A percentile compares a stretch with the other conserved stretches of the same genome.
phyloP scores from a whole-genome alignment of 2,113 vertebrate species.

The Recurvirostra avosetta region DNA sequence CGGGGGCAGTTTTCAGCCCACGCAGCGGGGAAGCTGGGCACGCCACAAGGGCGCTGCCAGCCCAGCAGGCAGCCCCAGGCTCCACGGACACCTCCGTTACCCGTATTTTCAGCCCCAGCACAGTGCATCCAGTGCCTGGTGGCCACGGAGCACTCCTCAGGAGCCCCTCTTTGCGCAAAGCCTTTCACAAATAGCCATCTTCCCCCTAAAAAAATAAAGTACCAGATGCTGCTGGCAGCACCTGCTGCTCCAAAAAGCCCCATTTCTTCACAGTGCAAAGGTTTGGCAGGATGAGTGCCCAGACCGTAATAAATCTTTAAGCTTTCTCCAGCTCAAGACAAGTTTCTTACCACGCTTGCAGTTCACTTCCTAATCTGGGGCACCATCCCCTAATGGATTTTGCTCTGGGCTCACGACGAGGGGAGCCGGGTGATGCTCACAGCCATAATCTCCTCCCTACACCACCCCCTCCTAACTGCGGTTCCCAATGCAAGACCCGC shows the following conservation, averaged over 20 bases:
- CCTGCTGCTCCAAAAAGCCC: not conserved
- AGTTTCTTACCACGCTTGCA: not conserved
- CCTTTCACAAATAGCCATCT: not conserved
- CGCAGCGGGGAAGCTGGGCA: not conserved
- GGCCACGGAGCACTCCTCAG: not conserved
- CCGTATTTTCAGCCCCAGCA: not conserved
- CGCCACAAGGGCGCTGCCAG: not conserved
- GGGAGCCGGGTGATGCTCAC: not conserved
- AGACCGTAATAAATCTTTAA: not conserved
- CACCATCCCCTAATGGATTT: not conserved
- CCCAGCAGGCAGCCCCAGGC: not conserved
- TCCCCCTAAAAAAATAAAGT: not conserved
- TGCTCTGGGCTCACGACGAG: not conserved
- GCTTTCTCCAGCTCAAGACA: not conserved
- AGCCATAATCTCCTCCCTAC: not conserved
- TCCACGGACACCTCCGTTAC: not conserved
- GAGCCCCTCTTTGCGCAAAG: not conserved
- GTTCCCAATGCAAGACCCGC: not conserved
- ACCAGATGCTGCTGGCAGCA: not conserved
- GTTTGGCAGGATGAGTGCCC: not conserved
- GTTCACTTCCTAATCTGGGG: not conserved
- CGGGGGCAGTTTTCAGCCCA: too few relatives aligned
- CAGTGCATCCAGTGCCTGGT: too few relatives aligned
- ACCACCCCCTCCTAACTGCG: not conserved
- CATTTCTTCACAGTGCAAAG: not conserved